Percentiles rank a stretch among this genome's conserved stretches.
Evolutionary conservation across 53 echinoderm and acorn worm genomes (phyloP).

Genomic region (Paracentrotus lividus): DNA sequence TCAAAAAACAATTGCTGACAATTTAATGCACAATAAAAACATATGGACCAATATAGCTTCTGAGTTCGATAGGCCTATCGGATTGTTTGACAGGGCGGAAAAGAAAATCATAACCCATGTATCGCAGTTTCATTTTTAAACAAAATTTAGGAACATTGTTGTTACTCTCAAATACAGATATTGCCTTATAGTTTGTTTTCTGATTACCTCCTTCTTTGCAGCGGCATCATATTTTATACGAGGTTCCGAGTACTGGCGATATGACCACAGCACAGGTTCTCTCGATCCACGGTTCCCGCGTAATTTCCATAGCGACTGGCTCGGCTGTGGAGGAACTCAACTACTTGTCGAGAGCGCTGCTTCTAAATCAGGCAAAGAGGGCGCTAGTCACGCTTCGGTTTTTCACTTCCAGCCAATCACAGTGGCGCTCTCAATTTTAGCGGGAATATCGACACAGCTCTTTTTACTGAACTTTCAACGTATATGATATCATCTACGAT

Average conservation of each 20-base stretch:
- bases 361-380: background rate
- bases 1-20: too few relatives aligned
- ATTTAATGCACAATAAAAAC: too few relatives aligned
- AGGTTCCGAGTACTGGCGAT: slow-evolving; percentile 60
- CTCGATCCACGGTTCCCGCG: slow-evolving; percentile 33
- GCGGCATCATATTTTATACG: slow-evolving; percentile 38
- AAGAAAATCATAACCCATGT: too few relatives aligned
- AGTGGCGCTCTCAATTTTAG: slow-evolving; percentile 6
- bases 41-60: too few relatives aligned
- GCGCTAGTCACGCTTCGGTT: slow-evolving; percentile 6
- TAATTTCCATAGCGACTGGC: slow-evolving; percentile 63
- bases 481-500: slow-evolving; percentile 16
- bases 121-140: too few relatives aligned
- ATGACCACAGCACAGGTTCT: slow-evolving; percentile 24
- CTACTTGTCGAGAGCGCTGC: slow-evolving; percentile 18
- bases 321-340: background rate
- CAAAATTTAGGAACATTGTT: too few relatives aligned
- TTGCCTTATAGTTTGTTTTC: background rate
- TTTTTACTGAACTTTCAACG: slow-evolving; percentile 21
- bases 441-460: background rate
- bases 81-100: too few relatives aligned
- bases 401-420: slow-evolving; percentile 48
- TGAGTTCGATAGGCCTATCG: too few relatives aligned
- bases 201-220: background rate
- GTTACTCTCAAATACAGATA: background rate